phyloP scores from a whole-genome alignment of 2,797 vertebrate genomes.

The Malurus leucopterus region DNA sequence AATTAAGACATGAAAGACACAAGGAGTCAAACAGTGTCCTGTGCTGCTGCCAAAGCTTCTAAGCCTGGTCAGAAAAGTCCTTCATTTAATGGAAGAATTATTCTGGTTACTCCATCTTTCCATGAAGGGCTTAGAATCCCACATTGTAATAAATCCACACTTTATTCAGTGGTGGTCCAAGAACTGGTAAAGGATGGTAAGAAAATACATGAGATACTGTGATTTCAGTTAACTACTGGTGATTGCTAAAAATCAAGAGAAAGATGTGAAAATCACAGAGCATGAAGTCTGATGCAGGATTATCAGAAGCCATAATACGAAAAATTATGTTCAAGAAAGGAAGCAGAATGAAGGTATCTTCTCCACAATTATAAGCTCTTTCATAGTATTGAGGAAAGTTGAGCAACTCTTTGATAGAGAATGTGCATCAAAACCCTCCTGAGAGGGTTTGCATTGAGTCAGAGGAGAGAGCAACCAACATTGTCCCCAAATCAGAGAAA shows the following conservation, averaged over 20 bases:
- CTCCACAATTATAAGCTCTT: neutral
- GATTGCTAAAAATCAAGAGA: neutral
- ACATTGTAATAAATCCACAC: neutral
- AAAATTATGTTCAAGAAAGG: neutral
- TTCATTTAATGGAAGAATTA: conserved; percentile 43
- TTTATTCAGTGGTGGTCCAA: neutral
- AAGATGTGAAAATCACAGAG: neutral
- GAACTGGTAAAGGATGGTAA: neutral
- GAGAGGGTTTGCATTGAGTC: neutral
- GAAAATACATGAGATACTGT: neutral
- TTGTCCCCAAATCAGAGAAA: neutral
- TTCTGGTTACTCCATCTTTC: conserved; percentile 30
- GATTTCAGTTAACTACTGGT: neutral
- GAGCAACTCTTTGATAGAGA: neutral
- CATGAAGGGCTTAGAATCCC: neutral
- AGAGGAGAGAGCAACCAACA: neutral
- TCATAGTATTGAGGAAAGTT: accelerated
- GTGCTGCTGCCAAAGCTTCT: conserved; percentile 13
- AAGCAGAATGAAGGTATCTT: neutral
- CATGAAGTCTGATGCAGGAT: neutral
- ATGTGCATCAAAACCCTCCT: neutral
- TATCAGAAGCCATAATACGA: neutral
- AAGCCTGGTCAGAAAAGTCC: conserved; percentile 2
- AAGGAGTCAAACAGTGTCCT: conserved; percentile 12
- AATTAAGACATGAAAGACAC: conserved; percentile 34